Evolutionary conservation across 2,113 vertebrate species (phyloP).

Genomic region (Amphiprion percula): DNA sequence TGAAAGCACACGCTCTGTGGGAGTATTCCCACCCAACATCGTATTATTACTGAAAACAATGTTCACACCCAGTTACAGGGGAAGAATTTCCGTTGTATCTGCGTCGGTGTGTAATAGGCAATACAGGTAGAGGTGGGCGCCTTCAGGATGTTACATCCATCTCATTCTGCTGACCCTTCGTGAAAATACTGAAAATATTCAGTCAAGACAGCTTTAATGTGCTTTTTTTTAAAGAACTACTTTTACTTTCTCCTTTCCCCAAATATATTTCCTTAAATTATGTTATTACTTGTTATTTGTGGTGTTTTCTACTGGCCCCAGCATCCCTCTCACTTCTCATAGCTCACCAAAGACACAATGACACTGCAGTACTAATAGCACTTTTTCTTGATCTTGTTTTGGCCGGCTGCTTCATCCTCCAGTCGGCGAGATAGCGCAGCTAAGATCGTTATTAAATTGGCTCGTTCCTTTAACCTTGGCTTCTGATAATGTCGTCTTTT

Average conservation of each 20-base stretch:
- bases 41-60: slow-evolving; percentile 78
- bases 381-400: slow-evolving; percentile 75
- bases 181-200: too few relatives aligned
- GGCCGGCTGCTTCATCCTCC: slow-evolving; percentile 66
- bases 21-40: slow-evolving; percentile 64
- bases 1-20: slow-evolving; percentile 76
- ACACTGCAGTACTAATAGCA: slow-evolving; percentile 59
- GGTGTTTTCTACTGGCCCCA: slow-evolving; percentile 23
- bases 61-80: slow-evolving; percentile 70
- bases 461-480: slow-evolving; percentile 80
- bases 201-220: too few relatives aligned
- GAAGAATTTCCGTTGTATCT: slow-evolving; percentile 53
- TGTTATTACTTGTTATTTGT: slow-evolving; percentile 8
- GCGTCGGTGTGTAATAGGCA: slow-evolving; percentile 12
- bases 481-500: slow-evolving; percentile 81
- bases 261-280: slow-evolving; percentile 24
- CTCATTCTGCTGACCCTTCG: neutral
- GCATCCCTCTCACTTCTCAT: slow-evolving; percentile 27
- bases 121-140: slow-evolving; percentile 7
- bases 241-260: neutral
- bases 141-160: slow-evolving; percentile 20
- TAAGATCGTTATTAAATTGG: slow-evolving; percentile 78
- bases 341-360: slow-evolving; percentile 53
- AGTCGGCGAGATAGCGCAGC: slow-evolving; percentile 59
- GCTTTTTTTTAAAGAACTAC: too few relatives aligned